phyloP scores from a whole-genome alignment of 2,113 vertebrate species.

The Tursiops truncatus region DNA sequence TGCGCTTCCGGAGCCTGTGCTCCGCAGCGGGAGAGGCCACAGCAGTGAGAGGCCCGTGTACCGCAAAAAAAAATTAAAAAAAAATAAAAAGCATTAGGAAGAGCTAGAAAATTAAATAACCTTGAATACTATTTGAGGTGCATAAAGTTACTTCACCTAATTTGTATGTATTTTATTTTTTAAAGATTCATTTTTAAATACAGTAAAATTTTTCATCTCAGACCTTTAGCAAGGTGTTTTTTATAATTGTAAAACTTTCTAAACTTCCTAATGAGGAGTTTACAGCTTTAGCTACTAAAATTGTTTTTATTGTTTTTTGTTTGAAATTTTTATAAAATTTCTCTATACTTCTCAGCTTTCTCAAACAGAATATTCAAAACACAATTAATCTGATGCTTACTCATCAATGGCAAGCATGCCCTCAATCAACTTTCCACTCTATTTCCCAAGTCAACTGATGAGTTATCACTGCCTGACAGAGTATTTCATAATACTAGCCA shows the following conservation, averaged over 20 bases:
- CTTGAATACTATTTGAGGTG: neutral
- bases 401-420: neutral
- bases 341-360: neutral
- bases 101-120: neutral
- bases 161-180: neutral
- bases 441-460: neutral
- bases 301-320: neutral
- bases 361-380: neutral
- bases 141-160: neutral
- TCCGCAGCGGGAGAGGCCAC: too few species aligned
- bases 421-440: neutral
- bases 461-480: rapidly evolving
- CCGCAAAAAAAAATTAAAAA: too few species aligned
- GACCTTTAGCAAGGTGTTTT: neutral
- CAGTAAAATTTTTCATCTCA: neutral
- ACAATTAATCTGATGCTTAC: neutral
- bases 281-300: neutral
- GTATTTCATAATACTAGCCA: neutral
- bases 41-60: too few species aligned
- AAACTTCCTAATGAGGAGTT: neutral
- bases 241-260: neutral
- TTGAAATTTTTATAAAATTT: neutral
- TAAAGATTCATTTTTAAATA: neutral
- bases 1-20: too few species aligned
- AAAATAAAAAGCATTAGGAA: neutral